phyloP scores from a whole-genome alignment of 2,888 invertebrate species.

The Dinocampus coccinellae region DNA sequence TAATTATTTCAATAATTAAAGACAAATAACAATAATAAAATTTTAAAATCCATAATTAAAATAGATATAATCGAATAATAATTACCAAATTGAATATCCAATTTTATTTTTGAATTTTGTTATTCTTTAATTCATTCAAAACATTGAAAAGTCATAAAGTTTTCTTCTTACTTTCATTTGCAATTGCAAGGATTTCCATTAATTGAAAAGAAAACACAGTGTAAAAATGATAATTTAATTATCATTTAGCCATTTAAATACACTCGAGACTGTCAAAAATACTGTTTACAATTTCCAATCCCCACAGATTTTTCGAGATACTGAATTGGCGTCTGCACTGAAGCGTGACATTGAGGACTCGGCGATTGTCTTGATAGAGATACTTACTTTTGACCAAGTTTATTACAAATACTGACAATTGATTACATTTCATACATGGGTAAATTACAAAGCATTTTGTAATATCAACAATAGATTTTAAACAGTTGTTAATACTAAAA shows the following conservation, averaged over 20 bases:
- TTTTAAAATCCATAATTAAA: background rate
- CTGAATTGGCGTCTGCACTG: slow-evolving; percentile 1
- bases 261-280: background rate
- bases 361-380: background rate
- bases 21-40: too few species aligned
- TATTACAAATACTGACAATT: background rate
- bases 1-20: background rate
- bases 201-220: background rate
- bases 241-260: background rate
- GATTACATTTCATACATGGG: too few species aligned
- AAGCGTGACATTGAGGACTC: background rate
- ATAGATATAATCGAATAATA: background rate
- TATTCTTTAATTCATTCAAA: background rate
- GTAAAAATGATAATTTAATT: background rate
- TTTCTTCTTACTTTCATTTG: background rate
- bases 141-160: background rate
- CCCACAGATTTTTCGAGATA: background rate
- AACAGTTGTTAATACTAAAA: background rate
- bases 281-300: background rate
- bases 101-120: too few species aligned
- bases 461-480: background rate
- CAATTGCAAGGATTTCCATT: background rate
- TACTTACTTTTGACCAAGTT: background rate
- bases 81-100: background rate
- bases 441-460: background rate